These are phyloP conservation scores for Agrotis exclamationis DNA, from an alignment of 2,888 invertebrate genomes.

Conservation along the genomic window DNA sequence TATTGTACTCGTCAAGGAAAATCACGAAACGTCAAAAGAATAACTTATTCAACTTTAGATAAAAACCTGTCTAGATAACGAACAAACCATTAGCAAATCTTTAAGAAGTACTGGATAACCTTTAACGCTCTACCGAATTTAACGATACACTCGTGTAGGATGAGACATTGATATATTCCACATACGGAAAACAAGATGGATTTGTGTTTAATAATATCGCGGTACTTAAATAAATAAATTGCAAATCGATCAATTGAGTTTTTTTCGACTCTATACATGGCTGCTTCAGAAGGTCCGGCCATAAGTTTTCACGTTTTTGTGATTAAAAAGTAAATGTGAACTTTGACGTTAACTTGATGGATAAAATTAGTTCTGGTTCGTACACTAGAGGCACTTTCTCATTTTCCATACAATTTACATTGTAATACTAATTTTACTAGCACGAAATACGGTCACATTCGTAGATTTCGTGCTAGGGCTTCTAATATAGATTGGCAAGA, in stretches of 20 bases:
- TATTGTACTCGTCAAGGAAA: background rate
- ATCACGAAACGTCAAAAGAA: background rate
- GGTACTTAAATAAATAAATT: conserved; percentile 1
- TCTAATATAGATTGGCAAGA: no score
- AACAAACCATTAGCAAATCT: conserved; percentile 39
- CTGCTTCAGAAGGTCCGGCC: no score
- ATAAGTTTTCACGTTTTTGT: no score
- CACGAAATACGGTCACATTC: no score
- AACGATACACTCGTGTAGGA: conserved; percentile 31
- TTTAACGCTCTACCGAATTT: conserved; percentile 34
- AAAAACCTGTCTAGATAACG: conserved; percentile 35
- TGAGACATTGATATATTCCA: conserved; percentile 31
- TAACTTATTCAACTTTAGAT: conserved; percentile 14
- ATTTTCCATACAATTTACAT: no score
- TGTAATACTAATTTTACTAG: no score
- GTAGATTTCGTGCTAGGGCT: no score
- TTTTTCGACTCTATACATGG: no score
- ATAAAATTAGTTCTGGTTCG: no score
- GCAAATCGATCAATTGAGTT: background rate
- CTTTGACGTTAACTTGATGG: no score
- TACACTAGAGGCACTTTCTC: no score
- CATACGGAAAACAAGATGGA: conserved; percentile 23
- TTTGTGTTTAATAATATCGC: conserved; percentile 14
- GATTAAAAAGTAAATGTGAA: no score
- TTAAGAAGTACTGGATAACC: conserved; percentile 39